These are phyloP conservation scores for Pseudochirops corinnae DNA, from an alignment of 2,797 vertebrate species.

Conservation along the genomic window DNA sequence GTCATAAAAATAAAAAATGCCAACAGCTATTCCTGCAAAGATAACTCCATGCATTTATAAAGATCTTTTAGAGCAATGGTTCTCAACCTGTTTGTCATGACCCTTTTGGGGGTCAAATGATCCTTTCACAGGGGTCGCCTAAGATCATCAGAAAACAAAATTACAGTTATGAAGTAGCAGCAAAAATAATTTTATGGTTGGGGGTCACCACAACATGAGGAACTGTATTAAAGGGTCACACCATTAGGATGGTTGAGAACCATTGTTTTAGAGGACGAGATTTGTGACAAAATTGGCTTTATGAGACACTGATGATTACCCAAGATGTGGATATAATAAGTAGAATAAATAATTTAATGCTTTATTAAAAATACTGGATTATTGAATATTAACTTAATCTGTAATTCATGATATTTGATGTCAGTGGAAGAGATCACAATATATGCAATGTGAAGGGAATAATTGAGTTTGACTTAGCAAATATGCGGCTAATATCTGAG, in stretches of 20 bases:
- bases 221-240: too few species aligned
- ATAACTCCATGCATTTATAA: conserved; percentile 28
- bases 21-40: background rate
- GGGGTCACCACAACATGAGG: too few species aligned
- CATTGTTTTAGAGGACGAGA: background rate
- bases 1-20: conserved; percentile 29
- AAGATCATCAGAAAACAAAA: too few species aligned
- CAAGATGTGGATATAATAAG: background rate
- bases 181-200: too few species aligned
- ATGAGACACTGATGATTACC: conserved; percentile 5
- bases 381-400: conserved; percentile 21
- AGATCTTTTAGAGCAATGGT: background rate
- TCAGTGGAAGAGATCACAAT: conserved; percentile 36
- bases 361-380: conserved; percentile 22
- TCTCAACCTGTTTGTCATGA: too few species aligned
- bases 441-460: conserved; percentile 1
- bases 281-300: conserved; percentile 9
- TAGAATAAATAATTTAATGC: conserved; percentile 8
- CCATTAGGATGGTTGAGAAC: too few species aligned
- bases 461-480: background rate
- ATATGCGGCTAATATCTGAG: background rate
- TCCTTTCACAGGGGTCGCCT: too few species aligned
- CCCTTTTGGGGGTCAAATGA: too few species aligned
- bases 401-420: background rate
- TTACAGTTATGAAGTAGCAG: too few species aligned